phyloP scores from a whole-genome alignment of 2,113 vertebrate species.

The Sinosuthora webbiana region DNA sequence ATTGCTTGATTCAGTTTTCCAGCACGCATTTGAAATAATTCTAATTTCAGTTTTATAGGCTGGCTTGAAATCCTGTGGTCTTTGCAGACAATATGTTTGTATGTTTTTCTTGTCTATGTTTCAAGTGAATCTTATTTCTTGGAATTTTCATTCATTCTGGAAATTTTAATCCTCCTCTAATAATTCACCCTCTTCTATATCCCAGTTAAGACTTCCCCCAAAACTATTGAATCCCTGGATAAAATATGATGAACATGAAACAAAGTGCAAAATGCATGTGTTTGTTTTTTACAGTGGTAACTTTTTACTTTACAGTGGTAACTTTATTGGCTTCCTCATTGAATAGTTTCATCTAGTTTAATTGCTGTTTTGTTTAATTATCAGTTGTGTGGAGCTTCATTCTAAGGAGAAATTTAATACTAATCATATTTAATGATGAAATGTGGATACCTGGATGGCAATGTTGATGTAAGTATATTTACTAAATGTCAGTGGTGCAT shows the following conservation, averaged over 20 bases:
- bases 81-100: background rate
- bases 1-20: background rate
- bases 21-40: background rate
- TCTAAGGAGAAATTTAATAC: background rate
- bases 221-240: background rate
- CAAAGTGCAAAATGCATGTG: background rate
- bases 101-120: background rate
- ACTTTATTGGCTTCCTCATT: background rate
- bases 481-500: background rate
- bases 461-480: background rate
- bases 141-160: constrained; percentile 11
- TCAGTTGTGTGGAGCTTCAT: background rate
- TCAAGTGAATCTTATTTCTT: background rate
- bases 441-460: background rate
- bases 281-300: background rate
- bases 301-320: background rate
- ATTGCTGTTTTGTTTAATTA: background rate
- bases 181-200: background rate
- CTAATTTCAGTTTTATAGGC: constrained; percentile 1
- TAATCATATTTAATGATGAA: background rate
- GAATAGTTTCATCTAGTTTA: background rate
- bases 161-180: background rate
- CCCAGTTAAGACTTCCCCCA: background rate
- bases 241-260: background rate
- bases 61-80: background rate